Evolutionary conservation across 2,113 vertebrate genomes (phyloP).

Genomic region (Carollia perspicillata): DNA sequence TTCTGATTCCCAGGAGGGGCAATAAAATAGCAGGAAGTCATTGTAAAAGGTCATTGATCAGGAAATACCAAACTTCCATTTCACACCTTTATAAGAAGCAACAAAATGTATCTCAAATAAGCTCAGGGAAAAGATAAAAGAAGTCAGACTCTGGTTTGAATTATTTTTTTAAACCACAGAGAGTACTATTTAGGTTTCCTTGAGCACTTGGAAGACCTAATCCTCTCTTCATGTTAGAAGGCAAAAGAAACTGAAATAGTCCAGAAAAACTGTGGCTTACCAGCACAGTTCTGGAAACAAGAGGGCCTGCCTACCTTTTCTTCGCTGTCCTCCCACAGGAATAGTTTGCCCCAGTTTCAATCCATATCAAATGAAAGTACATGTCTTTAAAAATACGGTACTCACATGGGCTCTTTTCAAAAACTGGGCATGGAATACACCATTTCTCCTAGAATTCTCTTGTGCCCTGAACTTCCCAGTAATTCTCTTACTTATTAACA

Average conservation of each 20-base stretch:
- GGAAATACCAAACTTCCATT: conserved; percentile 28
- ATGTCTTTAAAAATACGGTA: background rate
- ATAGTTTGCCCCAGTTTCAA: background rate
- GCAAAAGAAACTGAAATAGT: background rate
- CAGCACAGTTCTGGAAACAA: background rate
- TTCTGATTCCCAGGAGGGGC: background rate
- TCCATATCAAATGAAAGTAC: background rate
- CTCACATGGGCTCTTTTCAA: background rate
- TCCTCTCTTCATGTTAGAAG: background rate
- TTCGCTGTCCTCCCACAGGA: background rate
- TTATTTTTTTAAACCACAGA: conserved; percentile 26
- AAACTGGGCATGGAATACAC: background rate
- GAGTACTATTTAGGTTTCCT: background rate
- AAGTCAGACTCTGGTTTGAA: background rate
- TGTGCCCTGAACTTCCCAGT: background rate
- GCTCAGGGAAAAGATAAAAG: background rate
- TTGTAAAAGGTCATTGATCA: background rate
- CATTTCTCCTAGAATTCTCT: background rate
- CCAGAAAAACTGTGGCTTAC: background rate
- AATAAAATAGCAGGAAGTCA: conserved; percentile 42
- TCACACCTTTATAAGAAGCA: conserved; percentile 33
- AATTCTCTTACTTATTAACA: conserved; percentile 56
- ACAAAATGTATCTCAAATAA: conserved; percentile 6
- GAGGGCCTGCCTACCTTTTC: background rate
- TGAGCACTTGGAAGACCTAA: background rate